Evolutionary conservation across 2,888 invertebrate genomes (phyloP).

Genomic region (Auanema freiburgensis): DNA sequence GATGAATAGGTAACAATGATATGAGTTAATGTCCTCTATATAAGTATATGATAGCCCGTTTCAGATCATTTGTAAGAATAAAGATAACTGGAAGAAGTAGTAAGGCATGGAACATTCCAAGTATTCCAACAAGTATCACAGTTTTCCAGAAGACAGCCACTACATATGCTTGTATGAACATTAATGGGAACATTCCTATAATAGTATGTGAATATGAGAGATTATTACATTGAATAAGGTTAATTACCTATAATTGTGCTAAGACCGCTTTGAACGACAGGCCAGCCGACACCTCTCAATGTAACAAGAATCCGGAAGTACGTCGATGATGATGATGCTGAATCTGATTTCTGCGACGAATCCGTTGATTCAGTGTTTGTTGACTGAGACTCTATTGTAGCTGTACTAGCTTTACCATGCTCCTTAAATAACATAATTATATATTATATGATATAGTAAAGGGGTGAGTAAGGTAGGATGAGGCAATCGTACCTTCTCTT

Average conservation of each 20-base stretch:
- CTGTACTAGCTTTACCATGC: background rate
- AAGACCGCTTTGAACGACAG: conserved; percentile 58
- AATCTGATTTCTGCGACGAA: background rate
- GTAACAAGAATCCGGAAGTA: conserved; percentile 47
- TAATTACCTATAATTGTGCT: conserved; percentile 46
- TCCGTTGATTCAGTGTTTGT: too few species aligned
- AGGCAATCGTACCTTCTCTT: conserved; percentile 12
- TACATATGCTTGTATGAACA: conserved; percentile 61
- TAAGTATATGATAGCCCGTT: conserved; percentile 19
- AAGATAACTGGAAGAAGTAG: conserved; percentile 58
- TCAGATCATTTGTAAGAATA: conserved; percentile 48
- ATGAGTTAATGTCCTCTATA: conserved; percentile 6
- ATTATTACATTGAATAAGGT: background rate
- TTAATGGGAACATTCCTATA: conserved; percentile 56
- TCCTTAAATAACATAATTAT: too few species aligned
- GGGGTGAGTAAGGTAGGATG: too few species aligned
- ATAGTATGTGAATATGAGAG: background rate
- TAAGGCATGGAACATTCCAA: conserved; percentile 59
- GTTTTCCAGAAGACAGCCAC: conserved; percentile 63
- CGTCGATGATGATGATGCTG: conserved; percentile 9
- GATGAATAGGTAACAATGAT: background rate
- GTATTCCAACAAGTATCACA: conserved; percentile 53
- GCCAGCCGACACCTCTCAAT: conserved; percentile 60
- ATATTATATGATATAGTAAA: background rate
- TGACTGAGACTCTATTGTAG: conserved; percentile 1